These are phyloP conservation scores for Vulpes ferrilata DNA, from an alignment of 2,113 vertebrate species.

Conservation along the genomic window DNA sequence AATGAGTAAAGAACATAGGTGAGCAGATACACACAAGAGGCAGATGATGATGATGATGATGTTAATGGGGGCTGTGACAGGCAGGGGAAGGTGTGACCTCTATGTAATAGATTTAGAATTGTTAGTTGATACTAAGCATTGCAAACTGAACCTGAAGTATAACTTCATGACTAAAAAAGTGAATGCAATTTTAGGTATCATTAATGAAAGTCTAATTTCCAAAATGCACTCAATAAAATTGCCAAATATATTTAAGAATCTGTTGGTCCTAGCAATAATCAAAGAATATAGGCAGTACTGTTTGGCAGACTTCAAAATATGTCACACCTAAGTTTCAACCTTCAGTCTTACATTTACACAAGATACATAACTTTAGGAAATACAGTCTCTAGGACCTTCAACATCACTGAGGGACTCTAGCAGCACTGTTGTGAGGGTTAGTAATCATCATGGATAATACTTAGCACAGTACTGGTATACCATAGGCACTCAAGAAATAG, in stretches of 20 bases:
- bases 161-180: constrained; percentile 3
- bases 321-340: background rate
- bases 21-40: background rate
- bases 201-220: constrained; percentile 3
- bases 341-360: background rate
- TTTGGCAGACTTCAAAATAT: background rate
- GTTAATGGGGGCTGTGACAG: background rate
- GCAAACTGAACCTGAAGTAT: background rate
- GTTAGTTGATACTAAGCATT: background rate
- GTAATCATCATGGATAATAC: fast-evolving
- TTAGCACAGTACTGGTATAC: fast-evolving
- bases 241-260: background rate
- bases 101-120: background rate
- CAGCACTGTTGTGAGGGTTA: too few species aligned
- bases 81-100: background rate
- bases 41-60: background rate
- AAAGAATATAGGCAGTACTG: background rate
- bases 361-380: background rate
- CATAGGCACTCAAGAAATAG: background rate
- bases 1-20: background rate
- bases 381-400: background rate
- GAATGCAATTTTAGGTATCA: background rate
- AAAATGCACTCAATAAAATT: constrained; percentile 20
- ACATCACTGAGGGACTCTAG: background rate
- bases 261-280: background rate